Conservation (phyloP, 2,888 invertebrate species). For the Protula sp. region DNA sequence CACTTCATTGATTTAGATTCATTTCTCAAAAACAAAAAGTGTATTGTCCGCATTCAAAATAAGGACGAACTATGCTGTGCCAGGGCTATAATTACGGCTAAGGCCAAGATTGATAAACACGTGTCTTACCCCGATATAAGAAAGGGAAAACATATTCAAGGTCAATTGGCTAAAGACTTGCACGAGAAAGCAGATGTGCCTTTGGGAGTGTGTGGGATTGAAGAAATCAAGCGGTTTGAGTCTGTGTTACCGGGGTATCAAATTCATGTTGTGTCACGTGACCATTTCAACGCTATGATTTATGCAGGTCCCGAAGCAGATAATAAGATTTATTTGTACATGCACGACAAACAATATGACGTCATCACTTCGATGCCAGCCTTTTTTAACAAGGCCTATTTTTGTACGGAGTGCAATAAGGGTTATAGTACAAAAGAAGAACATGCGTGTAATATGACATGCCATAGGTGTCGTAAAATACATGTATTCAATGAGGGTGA, state of each 20-base stretch:
- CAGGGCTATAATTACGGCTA: background rate
- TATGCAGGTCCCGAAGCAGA: background rate
- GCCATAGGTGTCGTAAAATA: background rate
- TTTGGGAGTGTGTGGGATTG: background rate
- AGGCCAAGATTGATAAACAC: background rate
- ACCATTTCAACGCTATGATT: background rate
- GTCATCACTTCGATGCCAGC: background rate
- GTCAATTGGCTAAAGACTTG: background rate
- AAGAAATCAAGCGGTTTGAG: background rate
- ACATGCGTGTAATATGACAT: background rate
- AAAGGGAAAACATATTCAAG: background rate
- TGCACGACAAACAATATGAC: background rate
- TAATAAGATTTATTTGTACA: background rate
- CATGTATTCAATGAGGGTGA: background rate
- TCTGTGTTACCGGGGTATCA: background rate
- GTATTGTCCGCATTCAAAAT: background rate
- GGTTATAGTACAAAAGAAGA: background rate
- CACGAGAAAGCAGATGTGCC: background rate
- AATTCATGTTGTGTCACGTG: background rate
- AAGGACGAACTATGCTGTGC: background rate
- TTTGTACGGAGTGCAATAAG: background rate
- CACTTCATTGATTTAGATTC: background rate
- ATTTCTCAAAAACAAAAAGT: background rate
- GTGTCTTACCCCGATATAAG: background rate
- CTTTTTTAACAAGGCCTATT: background rate